Evolutionary conservation across 2,888 invertebrate genomes (phyloP), one percentile per base, ranked within the genome.

Genomic region (Rhagium mordax): DNA sequence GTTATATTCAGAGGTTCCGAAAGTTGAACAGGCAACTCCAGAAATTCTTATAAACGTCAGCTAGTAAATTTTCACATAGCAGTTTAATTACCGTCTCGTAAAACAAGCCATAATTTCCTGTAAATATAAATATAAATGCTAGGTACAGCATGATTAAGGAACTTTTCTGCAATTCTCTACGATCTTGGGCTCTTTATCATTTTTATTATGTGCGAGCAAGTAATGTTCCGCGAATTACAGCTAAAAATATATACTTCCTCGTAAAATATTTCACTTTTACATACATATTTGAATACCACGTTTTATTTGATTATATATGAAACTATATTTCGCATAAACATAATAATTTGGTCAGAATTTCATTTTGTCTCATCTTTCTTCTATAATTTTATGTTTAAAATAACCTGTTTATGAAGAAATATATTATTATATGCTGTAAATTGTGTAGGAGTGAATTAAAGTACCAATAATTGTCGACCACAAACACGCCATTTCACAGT

Each of bases 181-280:
- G 55, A 55, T 55, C 55, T 55, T 15, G n/a, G n/a, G 55, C 15
- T 55, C 24, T 55, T 55, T 55, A 55, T 55, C n/a, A 55, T 10
- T 55, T 55, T n/a, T 55, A 55, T 24, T 24, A n/a, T 27, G 20
- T n/a, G n/a, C 13, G 41, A 7, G 29, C 29, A 33, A n/a, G 41
- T n/a, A 55, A 27, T 24, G 55, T 55, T 55, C 55, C 24, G 21
- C 5, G 24, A 24, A 55, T 24, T 27, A 55, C 24, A 27, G 7
- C 4, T 55, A 21, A 55, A 55, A 55, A 24, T 21, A 24, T 24
- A 20, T 24, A 2, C 4, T 15, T 55, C 7, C 4, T 24, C 3
- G 24, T 24, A 24, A 55, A 55, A 55, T 24, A 55, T 21, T 55
- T 55, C 27, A n/a, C 6, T n/a, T 55, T 24, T 55, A 55, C 13